These are phyloP conservation scores for Pipistrellus pygmaeus DNA, from an alignment of 2,797 vertebrate genomes.

Conservation along the genomic window DNA sequence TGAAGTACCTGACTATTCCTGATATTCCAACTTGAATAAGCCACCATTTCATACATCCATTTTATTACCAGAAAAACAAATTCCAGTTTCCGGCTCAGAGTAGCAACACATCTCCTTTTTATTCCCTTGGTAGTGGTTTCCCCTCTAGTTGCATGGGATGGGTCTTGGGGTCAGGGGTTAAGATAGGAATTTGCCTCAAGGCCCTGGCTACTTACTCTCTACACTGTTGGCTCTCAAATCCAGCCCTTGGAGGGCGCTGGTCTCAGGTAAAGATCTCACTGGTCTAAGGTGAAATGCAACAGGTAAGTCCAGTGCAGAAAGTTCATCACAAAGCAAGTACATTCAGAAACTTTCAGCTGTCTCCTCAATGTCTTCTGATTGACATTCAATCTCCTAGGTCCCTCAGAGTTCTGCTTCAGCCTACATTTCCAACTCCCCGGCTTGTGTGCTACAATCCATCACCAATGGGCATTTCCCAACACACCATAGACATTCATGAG, in stretches of 20 bases:
- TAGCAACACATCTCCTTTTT: background rate
- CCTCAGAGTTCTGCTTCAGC: background rate
- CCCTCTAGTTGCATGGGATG: background rate
- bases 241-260: background rate
- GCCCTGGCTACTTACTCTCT: background rate
- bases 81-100: background rate
- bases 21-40: background rate
- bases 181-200: background rate
- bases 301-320: background rate
- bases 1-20: background rate
- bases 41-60: background rate
- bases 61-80: conserved; percentile 10
- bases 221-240: background rate
- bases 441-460: background rate
- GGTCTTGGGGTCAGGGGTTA: background rate
- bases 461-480: background rate
- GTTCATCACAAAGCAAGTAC: background rate
- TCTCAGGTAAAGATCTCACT: background rate
- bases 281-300: background rate
- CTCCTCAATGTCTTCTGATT: background rate
- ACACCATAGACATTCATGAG: background rate
- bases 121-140: background rate
- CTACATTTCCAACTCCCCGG: background rate
- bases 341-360: background rate
- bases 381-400: background rate